A percentile compares a stretch with the other conserved stretches of the same genome.
Evolutionary conservation across 2,113 vertebrate genomes (phyloP).

Genomic region (Engraulis encrasicolus): DNA sequence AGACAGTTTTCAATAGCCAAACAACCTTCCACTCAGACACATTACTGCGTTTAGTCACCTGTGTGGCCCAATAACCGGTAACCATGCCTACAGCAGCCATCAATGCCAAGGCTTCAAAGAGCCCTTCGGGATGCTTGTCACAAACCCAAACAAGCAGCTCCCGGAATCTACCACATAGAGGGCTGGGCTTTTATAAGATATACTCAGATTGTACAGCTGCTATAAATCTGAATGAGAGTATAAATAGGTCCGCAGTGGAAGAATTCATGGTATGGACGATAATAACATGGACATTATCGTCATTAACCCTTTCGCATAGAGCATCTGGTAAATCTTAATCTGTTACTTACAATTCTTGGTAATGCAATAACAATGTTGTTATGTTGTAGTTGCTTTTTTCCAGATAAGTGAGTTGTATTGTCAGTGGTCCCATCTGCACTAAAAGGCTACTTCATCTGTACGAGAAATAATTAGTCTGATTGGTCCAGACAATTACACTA

Average conservation of each 20-base stretch:
- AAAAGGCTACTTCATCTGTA: too few relatives aligned
- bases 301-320: background rate
- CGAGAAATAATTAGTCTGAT: background rate
- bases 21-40: background rate
- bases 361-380: too few relatives aligned
- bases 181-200: background rate
- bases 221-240: background rate
- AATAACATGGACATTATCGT: background rate
- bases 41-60: background rate
- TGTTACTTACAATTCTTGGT: too few relatives aligned
- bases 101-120: background rate
- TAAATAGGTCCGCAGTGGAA: background rate
- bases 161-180: background rate
- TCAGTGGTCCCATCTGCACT: too few relatives aligned
- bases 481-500: background rate
- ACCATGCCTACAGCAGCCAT: background rate
- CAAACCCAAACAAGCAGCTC: background rate
- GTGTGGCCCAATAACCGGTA: background rate
- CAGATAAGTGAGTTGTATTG: too few relatives aligned
- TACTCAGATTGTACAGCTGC: background rate
- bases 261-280: background rate
- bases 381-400: too few relatives aligned
- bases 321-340: too few relatives aligned
- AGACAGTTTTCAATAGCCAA: background rate
- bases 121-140: background rate